Conservation (phyloP, 2,797 vertebrate genomes). For the Acanthornis magna region DNA sequence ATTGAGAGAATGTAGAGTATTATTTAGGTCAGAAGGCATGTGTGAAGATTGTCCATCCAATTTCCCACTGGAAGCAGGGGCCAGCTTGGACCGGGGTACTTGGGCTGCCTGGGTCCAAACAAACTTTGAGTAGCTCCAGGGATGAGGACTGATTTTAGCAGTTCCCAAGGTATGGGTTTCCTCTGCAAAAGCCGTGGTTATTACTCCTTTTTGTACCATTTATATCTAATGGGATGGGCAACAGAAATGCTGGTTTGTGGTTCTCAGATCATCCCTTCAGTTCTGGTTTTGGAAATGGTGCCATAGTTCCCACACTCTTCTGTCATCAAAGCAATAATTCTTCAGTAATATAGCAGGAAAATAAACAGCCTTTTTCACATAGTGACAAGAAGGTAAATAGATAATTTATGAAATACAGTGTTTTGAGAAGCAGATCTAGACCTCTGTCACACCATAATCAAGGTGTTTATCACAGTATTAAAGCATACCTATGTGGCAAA, state of each 20-base stretch:
- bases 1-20: background rate
- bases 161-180: background rate
- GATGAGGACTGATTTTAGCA: background rate
- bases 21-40: background rate
- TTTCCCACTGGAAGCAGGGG: background rate
- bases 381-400: constrained; percentile 5
- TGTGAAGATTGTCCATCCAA: background rate
- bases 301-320: background rate
- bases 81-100: background rate
- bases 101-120: background rate
- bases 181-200: rapidly evolving
- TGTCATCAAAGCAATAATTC: background rate
- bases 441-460: background rate
- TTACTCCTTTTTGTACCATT: background rate
- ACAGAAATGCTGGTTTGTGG: background rate
- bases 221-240: rapidly evolving
- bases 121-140: background rate
- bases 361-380: background rate
- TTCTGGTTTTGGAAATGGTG: background rate
- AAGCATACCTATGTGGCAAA: background rate
- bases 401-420: constrained; percentile 4
- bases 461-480: background rate
- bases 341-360: background rate
- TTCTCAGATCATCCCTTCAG: background rate
- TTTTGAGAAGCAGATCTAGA: constrained; percentile 7